These are phyloP conservation scores for Poecilus cupreus DNA, from an alignment of 2,888 invertebrate species.

Conservation along the genomic window DNA sequence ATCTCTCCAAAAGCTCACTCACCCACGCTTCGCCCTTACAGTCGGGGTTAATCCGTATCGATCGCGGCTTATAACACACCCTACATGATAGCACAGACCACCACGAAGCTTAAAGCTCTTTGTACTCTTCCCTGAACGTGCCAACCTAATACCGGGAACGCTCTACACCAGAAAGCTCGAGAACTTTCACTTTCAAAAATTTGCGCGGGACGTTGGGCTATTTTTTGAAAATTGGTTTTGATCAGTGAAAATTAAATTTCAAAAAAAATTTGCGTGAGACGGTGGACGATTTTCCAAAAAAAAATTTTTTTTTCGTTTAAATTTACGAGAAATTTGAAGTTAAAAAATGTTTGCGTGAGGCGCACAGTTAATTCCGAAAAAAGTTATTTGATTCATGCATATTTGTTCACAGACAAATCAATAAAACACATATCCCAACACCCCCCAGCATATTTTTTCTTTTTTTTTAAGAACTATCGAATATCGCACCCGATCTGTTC, in stretches of 20 bases:
- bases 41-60: constrained; percentile 55
- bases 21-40: constrained; percentile 61
- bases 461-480: too few species aligned
- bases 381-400: too few species aligned
- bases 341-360: too few species aligned
- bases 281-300: too few species aligned
- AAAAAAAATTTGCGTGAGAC: not conserved
- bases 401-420: too few species aligned
- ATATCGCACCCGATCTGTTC: too few species aligned
- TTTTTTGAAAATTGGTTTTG: too few species aligned
- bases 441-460: too few species aligned
- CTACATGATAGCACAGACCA: constrained; percentile 46
- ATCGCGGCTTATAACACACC: constrained; percentile 62
- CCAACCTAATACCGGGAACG: constrained; percentile 32
- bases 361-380: too few species aligned
- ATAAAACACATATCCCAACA: too few species aligned
- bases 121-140: constrained; percentile 17
- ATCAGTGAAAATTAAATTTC: not conserved
- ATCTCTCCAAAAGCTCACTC: constrained; percentile 68
- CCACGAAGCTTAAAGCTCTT: constrained; percentile 26
- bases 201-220: too few species aligned
- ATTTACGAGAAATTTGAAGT: too few species aligned
- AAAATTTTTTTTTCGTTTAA: not conserved
- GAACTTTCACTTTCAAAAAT: constrained; percentile 56
- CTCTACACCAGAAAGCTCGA: constrained; percentile 48